Evolutionary conservation across 2,113 vertebrate genomes (phyloP), one percentile per base, ranked within the genome.

Genomic region (Syngnathus floridae): DNA sequence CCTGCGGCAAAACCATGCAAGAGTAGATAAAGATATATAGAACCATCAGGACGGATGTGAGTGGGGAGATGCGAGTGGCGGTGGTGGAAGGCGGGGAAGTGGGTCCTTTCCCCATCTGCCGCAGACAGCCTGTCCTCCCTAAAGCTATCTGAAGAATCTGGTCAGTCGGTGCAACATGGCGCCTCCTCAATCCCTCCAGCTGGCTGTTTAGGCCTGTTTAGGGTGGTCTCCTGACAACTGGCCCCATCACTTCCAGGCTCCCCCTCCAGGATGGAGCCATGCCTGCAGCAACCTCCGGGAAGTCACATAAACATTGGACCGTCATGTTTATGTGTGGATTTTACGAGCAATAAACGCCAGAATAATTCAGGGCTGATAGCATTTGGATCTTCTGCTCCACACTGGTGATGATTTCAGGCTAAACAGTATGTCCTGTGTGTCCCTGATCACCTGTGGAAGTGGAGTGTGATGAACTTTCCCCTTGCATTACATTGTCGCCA

Each of bases 161-260:
- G 80, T 82, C 80, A 72, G 80, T 79, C 80, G 77, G 79, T 86
- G 82, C 83, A 85, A 87, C 86, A 87, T 80, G 85, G 86, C 84
- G 81, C 88, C 88, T 82, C 72, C 80, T 80, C 82, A 84, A 88
- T 87, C 86, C 84, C 74, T 82, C 83, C 86, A 86, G 83, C 85
- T 86, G 88, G 83, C 70, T 89, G 83, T 86, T 88, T 89, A 81
- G 82, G 78, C 82, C 80, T 88, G 84, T 86, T 88, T 89, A 75
- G 82, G 83, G 82, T 85, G 79, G 83, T 87, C 85, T 85, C 85
- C 71, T 86, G 86, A 88, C 86, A 89, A 88, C 86, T 89, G 86
- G 70, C 65, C 76, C 74, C 73, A 65, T 68, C 73, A 64, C 61
- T 67, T 71, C 74, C 66, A 62, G 76, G 74, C 71, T 60, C 79